Evolutionary conservation across 2,888 invertebrate genomes (phyloP).

Genomic region (Morpho helenor): DNA sequence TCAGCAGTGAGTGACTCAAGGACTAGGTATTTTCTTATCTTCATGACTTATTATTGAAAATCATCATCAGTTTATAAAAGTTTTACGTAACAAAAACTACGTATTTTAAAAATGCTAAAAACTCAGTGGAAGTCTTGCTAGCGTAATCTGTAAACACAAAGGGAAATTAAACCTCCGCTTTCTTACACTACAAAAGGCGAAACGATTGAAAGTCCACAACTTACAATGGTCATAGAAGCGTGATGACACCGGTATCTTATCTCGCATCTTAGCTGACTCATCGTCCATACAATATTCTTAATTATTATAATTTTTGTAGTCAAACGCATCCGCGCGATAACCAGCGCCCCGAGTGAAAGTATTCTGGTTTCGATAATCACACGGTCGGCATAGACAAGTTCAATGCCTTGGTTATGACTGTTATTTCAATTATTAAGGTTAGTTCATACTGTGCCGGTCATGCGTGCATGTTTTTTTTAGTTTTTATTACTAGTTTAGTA

Average conservation of each 20-base stretch:
- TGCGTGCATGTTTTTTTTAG: too few species aligned
- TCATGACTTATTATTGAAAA: too few species aligned
- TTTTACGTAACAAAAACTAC: too few species aligned
- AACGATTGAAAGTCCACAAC: slow-evolving; percentile 63
- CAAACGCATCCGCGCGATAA: slow-evolving; percentile 57
- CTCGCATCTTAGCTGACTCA: slow-evolving; percentile 67
- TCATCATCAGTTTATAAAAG: too few species aligned
- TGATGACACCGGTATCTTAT: slow-evolving; percentile 66
- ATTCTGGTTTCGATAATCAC: slow-evolving; percentile 66
- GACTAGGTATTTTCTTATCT: too few species aligned
- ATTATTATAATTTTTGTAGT: slow-evolving; percentile 70
- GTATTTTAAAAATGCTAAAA: slow-evolving; percentile 1
- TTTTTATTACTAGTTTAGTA: too few species aligned
- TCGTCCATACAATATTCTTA: slow-evolving; percentile 61
- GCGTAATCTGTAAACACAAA: slow-evolving; percentile 56
- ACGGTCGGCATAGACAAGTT: slow-evolving; percentile 64
- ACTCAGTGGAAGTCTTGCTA: slow-evolving; percentile 33
- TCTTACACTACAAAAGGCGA: slow-evolving; percentile 54
- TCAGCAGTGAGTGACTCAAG: too few species aligned
- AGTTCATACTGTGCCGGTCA: background rate
- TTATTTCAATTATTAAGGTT: slow-evolving; percentile 55
- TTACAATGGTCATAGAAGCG: slow-evolving; percentile 48
- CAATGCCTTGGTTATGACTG: slow-evolving; percentile 74
- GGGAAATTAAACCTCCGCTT: slow-evolving; percentile 53
- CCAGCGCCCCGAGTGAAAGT: slow-evolving; percentile 68